Conservation (phyloP, 53 echinoderm and acorn worm species). For the Zoroaster sp. region DNA sequence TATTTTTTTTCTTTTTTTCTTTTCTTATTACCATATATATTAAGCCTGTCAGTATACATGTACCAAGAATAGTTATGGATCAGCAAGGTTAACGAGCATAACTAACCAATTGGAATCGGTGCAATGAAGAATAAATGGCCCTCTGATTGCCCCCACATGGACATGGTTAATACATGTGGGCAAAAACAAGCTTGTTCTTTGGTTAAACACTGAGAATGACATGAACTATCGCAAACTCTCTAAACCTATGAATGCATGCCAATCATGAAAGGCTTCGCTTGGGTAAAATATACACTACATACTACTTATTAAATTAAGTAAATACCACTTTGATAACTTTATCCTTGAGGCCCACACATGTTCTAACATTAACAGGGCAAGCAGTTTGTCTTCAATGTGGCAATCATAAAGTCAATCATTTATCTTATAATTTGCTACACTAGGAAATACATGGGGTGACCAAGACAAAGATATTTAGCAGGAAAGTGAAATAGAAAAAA, state of each 20-base stretch:
- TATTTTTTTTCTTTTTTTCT: not conserved
- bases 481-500: not conserved
- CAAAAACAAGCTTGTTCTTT: constrained; percentile 2
- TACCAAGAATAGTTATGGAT: not conserved
- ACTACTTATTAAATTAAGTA: constrained; percentile 44
- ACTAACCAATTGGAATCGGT: not conserved
- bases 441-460: not conserved
- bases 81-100: not conserved
- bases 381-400: not conserved
- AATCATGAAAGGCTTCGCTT: constrained; percentile 27
- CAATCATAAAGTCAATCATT: not conserved
- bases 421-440: not conserved
- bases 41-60: not conserved
- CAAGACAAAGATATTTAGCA: not conserved
- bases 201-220: not conserved
- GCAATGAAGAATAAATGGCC: constrained; percentile 10
- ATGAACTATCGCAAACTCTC: constrained; percentile 26
- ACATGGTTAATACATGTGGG: not conserved
- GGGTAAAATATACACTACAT: constrained; percentile 57
- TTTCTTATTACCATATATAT: constrained; percentile 38
- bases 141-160: not conserved
- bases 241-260: not conserved
- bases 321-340: constrained; percentile 14
- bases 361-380: not conserved
- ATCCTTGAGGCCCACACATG: constrained; percentile 16